A percentile compares a stretch with the other conserved stretches of the same genome.
phyloP scores from a whole-genome alignment of 2,888 invertebrate species.

The Tridacna crocea region DNA sequence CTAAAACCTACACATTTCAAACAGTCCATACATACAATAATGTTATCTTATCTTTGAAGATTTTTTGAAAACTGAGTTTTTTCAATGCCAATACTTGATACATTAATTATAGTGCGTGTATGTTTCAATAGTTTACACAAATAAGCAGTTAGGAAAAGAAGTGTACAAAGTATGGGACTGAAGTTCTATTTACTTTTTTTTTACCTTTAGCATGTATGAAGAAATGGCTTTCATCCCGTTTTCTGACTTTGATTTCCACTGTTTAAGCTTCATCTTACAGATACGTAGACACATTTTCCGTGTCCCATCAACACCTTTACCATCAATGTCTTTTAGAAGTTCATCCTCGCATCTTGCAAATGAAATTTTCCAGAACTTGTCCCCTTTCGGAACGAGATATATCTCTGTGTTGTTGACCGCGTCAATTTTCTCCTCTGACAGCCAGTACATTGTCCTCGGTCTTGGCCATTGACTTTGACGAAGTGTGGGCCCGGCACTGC shows the following conservation, averaged over 20 bases:
- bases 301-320: background rate
- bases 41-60: too few relatives aligned
- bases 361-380: slow-evolving; percentile 37
- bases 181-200: background rate
- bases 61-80: too few relatives aligned
- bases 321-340: slow-evolving; percentile 19
- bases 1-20: too few relatives aligned
- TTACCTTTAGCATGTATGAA: slow-evolving; percentile 24
- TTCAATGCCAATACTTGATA: too few relatives aligned
- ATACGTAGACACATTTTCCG: slow-evolving; percentile 20
- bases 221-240: slow-evolving; percentile 15
- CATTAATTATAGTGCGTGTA: too few relatives aligned
- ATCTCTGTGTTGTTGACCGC: background rate
- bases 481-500: background rate
- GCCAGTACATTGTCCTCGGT: slow-evolving; percentile 9
- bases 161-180: too few relatives aligned
- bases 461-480: slow-evolving; percentile 18
- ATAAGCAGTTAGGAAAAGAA: too few relatives aligned
- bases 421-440: slow-evolving; percentile 1
- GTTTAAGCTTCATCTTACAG: slow-evolving; percentile 16
- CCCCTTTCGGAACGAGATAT: slow-evolving; percentile 36
- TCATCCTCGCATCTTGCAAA: slow-evolving; percentile 27
- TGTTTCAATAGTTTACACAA: too few relatives aligned
- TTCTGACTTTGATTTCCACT: slow-evolving; percentile 21
- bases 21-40: too few relatives aligned